Evolutionary conservation across 2,888 invertebrate species (phyloP), one percentile per base, ranked within the genome.

Genomic region (Caenorhabditis macrosperma): DNA sequence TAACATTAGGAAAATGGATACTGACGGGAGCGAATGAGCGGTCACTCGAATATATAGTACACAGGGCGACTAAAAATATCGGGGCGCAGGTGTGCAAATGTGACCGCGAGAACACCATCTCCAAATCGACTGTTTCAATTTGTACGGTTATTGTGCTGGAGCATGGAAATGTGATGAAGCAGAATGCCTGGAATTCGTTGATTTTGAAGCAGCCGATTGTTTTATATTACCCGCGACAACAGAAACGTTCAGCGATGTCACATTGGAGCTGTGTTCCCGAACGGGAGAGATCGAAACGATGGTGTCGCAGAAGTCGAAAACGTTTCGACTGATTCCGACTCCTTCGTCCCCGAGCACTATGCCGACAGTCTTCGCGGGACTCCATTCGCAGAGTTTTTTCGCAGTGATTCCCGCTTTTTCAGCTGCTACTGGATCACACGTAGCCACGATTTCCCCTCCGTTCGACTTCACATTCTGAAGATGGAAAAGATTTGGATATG

Each of bases 221-320:
- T n/a, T n/a, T n/a, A 60, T 26, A 20, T 35, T 44, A 82, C 82
- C 82, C 30, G 82, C 74, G 1, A 80, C 82, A 10, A 82, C 82
- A 12, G 82, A 82, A 33, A 82, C 82, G 46, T 82, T 82, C 26
- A 82, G 48, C 4, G 82, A 82, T 12, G 71, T 76, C 55, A 82
- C 76, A 50, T 60, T 72, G 1, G 77, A 68, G 6, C 46, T 26
- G 5, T 60, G 20, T 22, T 59, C 52, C 22, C 77, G 30, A 1
- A 57, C 38, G 1, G 69, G 64, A 20, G 72, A 15, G 24, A 82
- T 80, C 20, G 82, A 44, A 10, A 82, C 41, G 17, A 77, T 66
- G 10, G 52, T 38, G 57, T 82, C 82, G 44, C 82, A 82, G 1
- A 68, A 50, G 15, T 77, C 46, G 26, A 82, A 59, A 30, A 71